A percentile compares a stretch with the other conserved stretches of the same genome.
Conservation (phyloP, 2,888 invertebrate genomes). For the Prionchulus punctatus region DNA sequence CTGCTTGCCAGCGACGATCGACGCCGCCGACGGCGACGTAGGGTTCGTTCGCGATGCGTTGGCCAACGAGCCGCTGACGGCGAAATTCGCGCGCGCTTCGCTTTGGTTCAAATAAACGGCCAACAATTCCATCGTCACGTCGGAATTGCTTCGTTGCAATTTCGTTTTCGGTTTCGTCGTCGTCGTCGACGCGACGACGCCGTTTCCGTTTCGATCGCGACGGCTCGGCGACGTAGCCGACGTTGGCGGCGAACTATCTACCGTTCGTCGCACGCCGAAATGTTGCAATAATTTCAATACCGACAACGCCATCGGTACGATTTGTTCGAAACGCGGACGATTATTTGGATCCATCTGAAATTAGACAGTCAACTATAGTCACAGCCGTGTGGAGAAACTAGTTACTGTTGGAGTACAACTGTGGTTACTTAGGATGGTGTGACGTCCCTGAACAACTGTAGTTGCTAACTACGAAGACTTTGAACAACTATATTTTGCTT, state of each 20-base stretch:
- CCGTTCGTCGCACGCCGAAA: too few species aligned
- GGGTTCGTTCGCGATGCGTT: not conserved
- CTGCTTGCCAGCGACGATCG: too few species aligned
- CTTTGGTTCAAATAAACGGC: not conserved
- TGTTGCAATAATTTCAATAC: not conserved
- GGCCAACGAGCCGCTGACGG: not conserved
- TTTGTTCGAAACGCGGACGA: conserved; percentile 1
- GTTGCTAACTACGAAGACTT: too few species aligned
- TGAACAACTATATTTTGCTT: too few species aligned
- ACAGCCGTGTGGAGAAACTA: too few species aligned
- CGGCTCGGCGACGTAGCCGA: not conserved
- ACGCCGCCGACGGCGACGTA: not conserved
- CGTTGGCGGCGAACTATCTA: not conserved
- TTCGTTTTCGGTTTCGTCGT: not conserved
- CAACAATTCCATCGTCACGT: too few species aligned
- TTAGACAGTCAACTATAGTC: too few species aligned
- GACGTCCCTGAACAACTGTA: too few species aligned
- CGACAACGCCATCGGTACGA: not conserved
- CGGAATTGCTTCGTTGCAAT: too few species aligned
- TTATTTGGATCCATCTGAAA: conserved; percentile 11
- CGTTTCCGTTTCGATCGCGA: not conserved
- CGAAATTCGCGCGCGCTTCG: not conserved
- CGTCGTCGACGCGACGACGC: not conserved
- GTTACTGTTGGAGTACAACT: too few species aligned
- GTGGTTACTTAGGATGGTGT: too few species aligned